Conservation (phyloP, 2,888 invertebrate species). For the Molorchus minor region DNA sequence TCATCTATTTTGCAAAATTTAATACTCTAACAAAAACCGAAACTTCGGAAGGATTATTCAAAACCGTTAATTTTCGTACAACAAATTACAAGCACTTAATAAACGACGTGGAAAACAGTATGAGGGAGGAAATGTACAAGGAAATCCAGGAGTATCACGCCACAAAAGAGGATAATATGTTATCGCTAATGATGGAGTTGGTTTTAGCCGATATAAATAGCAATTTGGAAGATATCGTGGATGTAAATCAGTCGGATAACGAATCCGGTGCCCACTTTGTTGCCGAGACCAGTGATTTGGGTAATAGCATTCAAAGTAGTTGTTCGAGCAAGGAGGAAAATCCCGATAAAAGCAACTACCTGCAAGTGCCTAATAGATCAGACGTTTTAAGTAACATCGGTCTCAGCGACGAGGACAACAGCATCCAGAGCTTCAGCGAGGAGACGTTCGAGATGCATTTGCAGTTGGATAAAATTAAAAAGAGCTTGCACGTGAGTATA, state of each 20-base stretch:
- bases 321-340: slow-evolving; percentile 25
- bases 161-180: slow-evolving; percentile 47
- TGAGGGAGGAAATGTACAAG: slow-evolving; percentile 34
- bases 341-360: slow-evolving; percentile 19
- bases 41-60: slow-evolving; percentile 30
- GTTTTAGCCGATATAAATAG: slow-evolving; percentile 46
- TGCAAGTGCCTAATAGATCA: slow-evolving; percentile 36
- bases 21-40: slow-evolving; percentile 35
- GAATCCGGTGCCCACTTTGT: slow-evolving; percentile 15
- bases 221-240: slow-evolving; percentile 38
- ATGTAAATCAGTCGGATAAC: slow-evolving; percentile 23
- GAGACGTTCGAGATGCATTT: slow-evolving; percentile 51
- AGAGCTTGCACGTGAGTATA: slow-evolving; percentile 50
- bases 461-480: slow-evolving; percentile 45
- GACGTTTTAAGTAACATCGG: slow-evolving; percentile 44
- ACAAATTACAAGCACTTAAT: slow-evolving; percentile 44
- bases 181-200: slow-evolving; percentile 51
- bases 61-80: slow-evolving; percentile 38
- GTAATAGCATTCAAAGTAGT: slow-evolving; percentile 41
- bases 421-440: slow-evolving; percentile 47
- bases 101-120: slow-evolving; percentile 26
- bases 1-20: slow-evolving; percentile 47
- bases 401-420: slow-evolving; percentile 44
- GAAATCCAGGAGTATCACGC: slow-evolving; percentile 47
- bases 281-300: slow-evolving; percentile 44